phyloP scores from a whole-genome alignment of 1,140 invertebrate species.

The Heliconius eleuchia region DNA sequence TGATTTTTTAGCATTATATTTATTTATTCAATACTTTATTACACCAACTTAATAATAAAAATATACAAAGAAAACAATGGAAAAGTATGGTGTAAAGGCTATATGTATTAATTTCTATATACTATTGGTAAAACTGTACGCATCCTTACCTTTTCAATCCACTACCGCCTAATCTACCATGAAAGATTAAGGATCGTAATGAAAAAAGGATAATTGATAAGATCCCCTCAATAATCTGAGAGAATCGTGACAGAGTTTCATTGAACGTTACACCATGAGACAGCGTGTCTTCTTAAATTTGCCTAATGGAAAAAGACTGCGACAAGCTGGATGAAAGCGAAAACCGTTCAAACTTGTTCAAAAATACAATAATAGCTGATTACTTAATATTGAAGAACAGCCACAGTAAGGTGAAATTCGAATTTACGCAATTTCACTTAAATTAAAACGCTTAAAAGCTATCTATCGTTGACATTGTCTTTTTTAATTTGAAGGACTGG shows the following conservation, averaged over 20 bases:
- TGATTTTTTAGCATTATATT: background rate
- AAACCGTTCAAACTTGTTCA: background rate
- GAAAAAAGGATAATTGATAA: slow-evolving; percentile 1
- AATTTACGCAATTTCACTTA: background rate
- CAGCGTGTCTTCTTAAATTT: slow-evolving; percentile 11
- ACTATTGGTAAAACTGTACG: background rate
- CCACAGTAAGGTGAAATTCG: background rate
- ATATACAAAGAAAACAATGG: no score
- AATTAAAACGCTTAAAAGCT: background rate
- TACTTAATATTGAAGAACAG: background rate
- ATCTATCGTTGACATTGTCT: background rate
- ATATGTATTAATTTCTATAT: no score
- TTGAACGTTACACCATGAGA: slow-evolving; percentile 3
- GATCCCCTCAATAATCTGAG: background rate
- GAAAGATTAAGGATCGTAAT: background rate
- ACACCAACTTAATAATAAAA: no score
- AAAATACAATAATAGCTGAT: slow-evolving; percentile 1
- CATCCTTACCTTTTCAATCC: background rate
- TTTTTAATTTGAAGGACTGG: background rate
- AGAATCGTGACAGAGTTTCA: background rate
- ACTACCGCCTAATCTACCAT: background rate
- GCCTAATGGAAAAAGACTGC: slow-evolving; percentile 8
- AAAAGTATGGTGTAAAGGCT: no score
- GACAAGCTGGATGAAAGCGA: background rate
- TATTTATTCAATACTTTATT: no score